Evolutionary conservation across 2,113 vertebrate genomes (phyloP).

Genomic region (Rhea pennata): DNA sequence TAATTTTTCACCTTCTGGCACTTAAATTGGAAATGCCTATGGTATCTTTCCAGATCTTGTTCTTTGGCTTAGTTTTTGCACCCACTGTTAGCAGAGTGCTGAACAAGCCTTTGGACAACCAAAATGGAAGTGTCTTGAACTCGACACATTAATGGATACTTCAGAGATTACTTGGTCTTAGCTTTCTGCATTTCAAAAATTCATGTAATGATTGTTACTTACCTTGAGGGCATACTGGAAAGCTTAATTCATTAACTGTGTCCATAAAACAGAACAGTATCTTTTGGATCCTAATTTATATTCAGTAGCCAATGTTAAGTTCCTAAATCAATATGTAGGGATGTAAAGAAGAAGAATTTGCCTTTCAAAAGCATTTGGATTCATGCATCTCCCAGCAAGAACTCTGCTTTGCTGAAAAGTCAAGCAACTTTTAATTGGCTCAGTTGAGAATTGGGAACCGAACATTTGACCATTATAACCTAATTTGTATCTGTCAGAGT

Average conservation of each 20-base stretch:
- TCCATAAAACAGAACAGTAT: conserved; percentile 22
- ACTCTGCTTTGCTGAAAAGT: not conserved
- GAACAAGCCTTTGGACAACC: not conserved
- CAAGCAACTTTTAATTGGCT: conserved; percentile 55
- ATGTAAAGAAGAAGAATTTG: conserved; percentile 14
- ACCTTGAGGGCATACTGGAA: not conserved
- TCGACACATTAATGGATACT: not conserved
- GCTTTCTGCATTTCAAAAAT: conserved; percentile 5
- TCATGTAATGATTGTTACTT: conserved; percentile 25
- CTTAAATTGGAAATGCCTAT: not conserved
- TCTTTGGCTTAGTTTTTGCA: not conserved
- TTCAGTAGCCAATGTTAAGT: conserved; percentile 38
- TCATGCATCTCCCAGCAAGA: conserved; percentile 44
- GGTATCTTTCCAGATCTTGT: not conserved
- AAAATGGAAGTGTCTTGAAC: not conserved
- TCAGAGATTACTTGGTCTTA: conserved; percentile 19
- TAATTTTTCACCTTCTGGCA: not conserved
- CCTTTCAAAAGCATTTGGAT: conserved; percentile 34
- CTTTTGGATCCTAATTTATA: conserved; percentile 59
- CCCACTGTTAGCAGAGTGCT: not conserved
- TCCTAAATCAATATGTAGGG: conserved; percentile 52
- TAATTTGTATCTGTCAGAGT: conserved; percentile 33
- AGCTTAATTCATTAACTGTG: conserved; percentile 47
- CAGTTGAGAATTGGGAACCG: conserved; percentile 46
- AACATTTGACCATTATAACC: conserved; percentile 37